A percentile compares a stretch with the other conserved stretches of the same genome.
Conservation (phyloP, 2,797 vertebrate genomes). For the Capromys pilorides region DNA sequence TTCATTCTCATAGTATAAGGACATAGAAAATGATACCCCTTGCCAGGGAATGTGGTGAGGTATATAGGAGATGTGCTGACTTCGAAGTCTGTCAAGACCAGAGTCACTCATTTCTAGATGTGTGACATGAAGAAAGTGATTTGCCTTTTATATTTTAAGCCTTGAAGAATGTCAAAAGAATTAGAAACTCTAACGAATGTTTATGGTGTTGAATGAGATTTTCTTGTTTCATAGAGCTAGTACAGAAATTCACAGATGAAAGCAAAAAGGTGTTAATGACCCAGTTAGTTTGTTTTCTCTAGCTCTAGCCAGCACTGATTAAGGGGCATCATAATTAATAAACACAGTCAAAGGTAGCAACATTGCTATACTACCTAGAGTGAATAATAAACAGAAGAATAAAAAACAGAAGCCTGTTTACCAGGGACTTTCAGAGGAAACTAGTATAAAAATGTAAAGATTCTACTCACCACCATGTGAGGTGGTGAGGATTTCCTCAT, state of each 20-base stretch:
- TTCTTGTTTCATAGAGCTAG: not conserved
- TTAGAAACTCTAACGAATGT: not conserved
- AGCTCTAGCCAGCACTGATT: no score
- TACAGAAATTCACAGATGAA: not conserved
- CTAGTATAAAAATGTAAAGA: not conserved
- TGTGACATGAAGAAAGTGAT: not conserved
- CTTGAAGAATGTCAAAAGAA: slow-evolving; percentile 2
- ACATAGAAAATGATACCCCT: not conserved
- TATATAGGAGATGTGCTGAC: not conserved
- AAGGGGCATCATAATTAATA: not conserved
- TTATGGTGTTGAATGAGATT: not conserved
- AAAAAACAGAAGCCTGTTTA: not conserved
- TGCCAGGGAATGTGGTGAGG: not conserved
- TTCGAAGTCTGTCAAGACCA: not conserved
- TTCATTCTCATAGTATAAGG: not conserved
- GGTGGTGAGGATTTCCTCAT: not conserved
- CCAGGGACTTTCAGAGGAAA: not conserved
- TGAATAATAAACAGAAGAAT: no score
- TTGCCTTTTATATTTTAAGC: not conserved
- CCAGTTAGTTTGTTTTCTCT: not conserved
- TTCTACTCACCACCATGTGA: not conserved
- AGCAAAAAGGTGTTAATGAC: not conserved
- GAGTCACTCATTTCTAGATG: not conserved
- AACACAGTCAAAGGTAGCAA: not conserved
- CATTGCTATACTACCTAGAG: not conserved